Evolutionary conservation across 2,113 vertebrate genomes (phyloP).

Genomic region (Engraulis encrasicolus): DNA sequence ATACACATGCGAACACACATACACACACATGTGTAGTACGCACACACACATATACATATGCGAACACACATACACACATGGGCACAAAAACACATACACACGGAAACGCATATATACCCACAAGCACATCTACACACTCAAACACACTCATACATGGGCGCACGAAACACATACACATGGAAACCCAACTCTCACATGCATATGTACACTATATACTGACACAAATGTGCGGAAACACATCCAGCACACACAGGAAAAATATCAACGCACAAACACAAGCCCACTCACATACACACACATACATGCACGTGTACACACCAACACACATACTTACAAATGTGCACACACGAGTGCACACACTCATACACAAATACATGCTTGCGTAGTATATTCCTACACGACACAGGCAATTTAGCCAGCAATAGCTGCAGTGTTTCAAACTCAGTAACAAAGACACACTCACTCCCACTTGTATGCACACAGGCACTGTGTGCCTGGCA

Average conservation of each 20-base stretch:
- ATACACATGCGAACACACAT: constrained; percentile 23
- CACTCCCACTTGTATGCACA: too few relatives aligned
- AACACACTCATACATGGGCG: too few relatives aligned
- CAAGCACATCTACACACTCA: too few relatives aligned
- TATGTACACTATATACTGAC: background rate
- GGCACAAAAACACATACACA: background rate
- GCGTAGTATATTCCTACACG: too few relatives aligned
- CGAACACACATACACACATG: background rate
- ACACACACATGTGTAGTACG: constrained; percentile 4
- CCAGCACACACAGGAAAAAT: background rate
- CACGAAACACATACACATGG: constrained; percentile 17
- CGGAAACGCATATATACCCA: too few relatives aligned
- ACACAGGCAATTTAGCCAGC: too few relatives aligned
- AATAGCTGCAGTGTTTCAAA: too few relatives aligned
- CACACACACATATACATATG: background rate
- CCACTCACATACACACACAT: too few relatives aligned
- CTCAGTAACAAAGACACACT: too few relatives aligned
- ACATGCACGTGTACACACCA: background rate
- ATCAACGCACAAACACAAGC: background rate
- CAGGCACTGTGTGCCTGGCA: too few relatives aligned
- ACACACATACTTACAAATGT: background rate
- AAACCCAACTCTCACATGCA: constrained; percentile 9
- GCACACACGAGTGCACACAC: too few relatives aligned
- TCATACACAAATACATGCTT: too few relatives aligned
- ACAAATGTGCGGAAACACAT: background rate